Evolutionary conservation across 2,888 invertebrate species (phyloP), one percentile per base, ranked within the genome.

Genomic region (Sinhomidia bicolor): DNA sequence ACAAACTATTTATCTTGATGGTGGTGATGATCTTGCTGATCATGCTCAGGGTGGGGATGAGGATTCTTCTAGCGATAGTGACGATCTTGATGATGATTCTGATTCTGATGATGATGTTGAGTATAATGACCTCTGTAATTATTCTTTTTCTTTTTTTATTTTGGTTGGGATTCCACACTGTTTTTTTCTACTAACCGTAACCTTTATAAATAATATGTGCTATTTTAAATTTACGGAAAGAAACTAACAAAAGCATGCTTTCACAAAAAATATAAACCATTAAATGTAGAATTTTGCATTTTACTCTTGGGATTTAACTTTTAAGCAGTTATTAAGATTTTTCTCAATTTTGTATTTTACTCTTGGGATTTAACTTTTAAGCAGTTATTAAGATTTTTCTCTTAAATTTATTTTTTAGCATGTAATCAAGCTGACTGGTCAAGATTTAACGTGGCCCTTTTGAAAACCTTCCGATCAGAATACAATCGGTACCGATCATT

Each of bases 381-480:
- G n/a, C n/a, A n/a, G n/a, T n/a, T n/a, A n/a, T n/a, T n/a, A n/a
- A n/a, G n/a, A n/a, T 32, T 74, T 41, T 74, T 6, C 3, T 57
- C 20, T 20, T 32, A 26, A 9, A 57, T 41, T 57, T 74, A 26
- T 60, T 14, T 85, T 90, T 91, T 94, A 95, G 95, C 95, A 79
- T 98, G 98, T 93, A 96, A 95, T 85, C 95, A 96, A 82, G 94
- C 95, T 0, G 98, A 98, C 93, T 96, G 97, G 90, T 95, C 95
- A 9, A 95, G 95, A 82, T 98, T 98, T 94, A 98, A 98, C 93
- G 95, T 95, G 20, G 97, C 98, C 93, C 95, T 99, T 68, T 96
- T 98, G 92, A 96, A 96, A 92, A 96, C 96, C 86, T 98, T 98
- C 93, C 96, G 96, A 92, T 96, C 96, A 36, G 98, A 98, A 94